A percentile compares a stretch with the other conserved stretches of the same genome.
These are phyloP conservation scores for Triplophysa rosa DNA, from an alignment of 2,113 vertebrate species.

Conservation along the genomic window DNA sequence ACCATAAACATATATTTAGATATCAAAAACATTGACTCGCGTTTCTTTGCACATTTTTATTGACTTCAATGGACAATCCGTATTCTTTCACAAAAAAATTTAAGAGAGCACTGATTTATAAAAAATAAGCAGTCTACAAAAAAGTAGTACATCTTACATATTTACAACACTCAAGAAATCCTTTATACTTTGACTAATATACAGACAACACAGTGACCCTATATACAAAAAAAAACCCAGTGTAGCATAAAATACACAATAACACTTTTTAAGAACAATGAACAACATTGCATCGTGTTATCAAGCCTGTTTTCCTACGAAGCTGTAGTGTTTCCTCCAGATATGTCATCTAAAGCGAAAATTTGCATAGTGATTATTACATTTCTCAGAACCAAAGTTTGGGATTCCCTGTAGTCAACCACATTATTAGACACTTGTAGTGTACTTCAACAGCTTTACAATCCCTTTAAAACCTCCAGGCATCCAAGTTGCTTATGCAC, in stretches of 20 bases:
- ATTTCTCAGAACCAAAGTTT: neutral
- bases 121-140: conserved; percentile 27
- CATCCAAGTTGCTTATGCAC: neutral
- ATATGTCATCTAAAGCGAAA: neutral
- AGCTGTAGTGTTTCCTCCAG: neutral
- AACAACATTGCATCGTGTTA: neutral
- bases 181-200: neutral
- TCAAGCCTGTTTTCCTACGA: neutral
- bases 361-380: conserved; percentile 22
- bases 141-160: conserved; percentile 5
- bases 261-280: neutral
- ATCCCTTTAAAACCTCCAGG: neutral
- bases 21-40: neutral
- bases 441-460: neutral
- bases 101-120: conserved; percentile 19
- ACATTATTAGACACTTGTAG: neutral
- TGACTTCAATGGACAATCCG: conserved; percentile 15
- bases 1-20: neutral
- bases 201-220: neutral
- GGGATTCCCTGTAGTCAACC: neutral
- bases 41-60: conserved; percentile 6
- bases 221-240: conserved; percentile 10
- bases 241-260: neutral
- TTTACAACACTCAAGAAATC: conserved; percentile 25
- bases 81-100: neutral